These are phyloP conservation scores for Ceratitis capitata DNA, from an alignment of 1,140 invertebrate species.

Conservation along the genomic window DNA sequence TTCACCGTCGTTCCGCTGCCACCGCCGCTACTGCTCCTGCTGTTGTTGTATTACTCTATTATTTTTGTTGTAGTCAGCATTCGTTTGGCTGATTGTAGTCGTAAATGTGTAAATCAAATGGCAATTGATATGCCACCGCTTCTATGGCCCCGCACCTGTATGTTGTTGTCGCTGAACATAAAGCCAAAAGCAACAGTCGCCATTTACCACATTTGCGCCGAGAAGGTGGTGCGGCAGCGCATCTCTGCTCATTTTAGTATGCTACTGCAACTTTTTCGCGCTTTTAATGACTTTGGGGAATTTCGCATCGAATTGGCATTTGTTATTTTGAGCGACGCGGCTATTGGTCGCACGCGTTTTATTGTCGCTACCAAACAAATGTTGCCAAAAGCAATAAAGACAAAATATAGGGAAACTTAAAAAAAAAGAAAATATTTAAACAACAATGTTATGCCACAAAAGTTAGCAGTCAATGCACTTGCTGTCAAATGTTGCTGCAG, in stretches of 20 bases:
- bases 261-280: neutral
- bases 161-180: too few relatives aligned
- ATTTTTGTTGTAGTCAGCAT: neutral
- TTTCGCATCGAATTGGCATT: too few relatives aligned
- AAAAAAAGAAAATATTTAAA: neutral
- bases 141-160: too few relatives aligned
- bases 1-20: neutral
- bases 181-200: neutral
- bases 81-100: neutral
- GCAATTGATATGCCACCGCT: neutral
- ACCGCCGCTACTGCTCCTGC: neutral
- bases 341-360: neutral
- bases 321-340: too few relatives aligned
- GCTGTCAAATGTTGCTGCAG: neutral
- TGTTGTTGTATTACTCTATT: neutral
- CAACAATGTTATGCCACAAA: neutral
- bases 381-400: neutral
- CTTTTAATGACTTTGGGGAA: constrained; percentile 38
- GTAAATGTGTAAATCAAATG: constrained; percentile 34
- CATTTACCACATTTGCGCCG: too few relatives aligned
- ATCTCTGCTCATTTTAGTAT: neutral
- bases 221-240: neutral
- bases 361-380: neutral
- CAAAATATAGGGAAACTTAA: too few relatives aligned
- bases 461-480: neutral